Conservation (phyloP, 2,113 vertebrate species). For the Rhynchomys soricoides region DNA sequence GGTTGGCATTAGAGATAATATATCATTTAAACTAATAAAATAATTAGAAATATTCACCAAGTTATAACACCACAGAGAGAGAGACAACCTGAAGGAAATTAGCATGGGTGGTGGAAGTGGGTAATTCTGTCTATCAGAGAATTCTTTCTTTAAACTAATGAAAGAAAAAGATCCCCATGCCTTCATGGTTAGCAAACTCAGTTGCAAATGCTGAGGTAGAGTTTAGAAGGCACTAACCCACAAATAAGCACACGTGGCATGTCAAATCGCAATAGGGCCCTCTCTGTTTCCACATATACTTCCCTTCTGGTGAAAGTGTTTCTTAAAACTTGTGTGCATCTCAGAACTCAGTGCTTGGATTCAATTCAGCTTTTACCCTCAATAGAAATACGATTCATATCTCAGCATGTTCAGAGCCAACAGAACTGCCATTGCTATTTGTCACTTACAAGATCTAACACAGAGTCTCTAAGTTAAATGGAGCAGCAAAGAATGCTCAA, state of each 20-base stretch:
- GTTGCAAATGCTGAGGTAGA: background rate
- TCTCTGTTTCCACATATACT: background rate
- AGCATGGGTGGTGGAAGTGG: fast-evolving
- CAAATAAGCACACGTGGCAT: background rate
- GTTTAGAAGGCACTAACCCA: background rate
- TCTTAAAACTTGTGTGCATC: background rate
- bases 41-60: slow-evolving; percentile 3
- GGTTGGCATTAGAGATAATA: background rate
- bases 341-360: background rate
- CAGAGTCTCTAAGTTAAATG: background rate
- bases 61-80: background rate
- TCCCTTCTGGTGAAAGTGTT: background rate
- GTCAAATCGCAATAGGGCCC: background rate
- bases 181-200: background rate
- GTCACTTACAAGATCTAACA: background rate
- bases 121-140: background rate
- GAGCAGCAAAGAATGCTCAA: background rate
- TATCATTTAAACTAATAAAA: background rate
- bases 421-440: background rate
- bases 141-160: background rate
- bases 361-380: background rate
- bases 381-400: background rate
- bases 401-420: background rate
- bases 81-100: background rate
- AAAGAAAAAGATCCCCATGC: background rate